Evolutionary conservation across 1,140 invertebrate genomes (phyloP).

Genomic region (Araneus ventricosus): DNA sequence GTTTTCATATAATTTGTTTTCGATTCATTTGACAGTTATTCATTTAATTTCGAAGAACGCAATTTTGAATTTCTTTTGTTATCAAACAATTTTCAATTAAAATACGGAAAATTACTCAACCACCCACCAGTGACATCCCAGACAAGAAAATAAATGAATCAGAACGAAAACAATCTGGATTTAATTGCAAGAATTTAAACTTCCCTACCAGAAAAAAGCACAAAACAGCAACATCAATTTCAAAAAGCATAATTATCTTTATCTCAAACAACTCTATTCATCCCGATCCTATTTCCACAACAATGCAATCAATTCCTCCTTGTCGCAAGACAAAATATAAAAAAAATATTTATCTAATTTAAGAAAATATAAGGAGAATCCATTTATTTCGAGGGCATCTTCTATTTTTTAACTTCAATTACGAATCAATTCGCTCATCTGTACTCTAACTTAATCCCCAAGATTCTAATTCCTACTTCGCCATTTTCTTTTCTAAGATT

Average conservation of each 20-base stretch:
- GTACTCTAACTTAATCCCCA: not conserved
- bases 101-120: not conserved
- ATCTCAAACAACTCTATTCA: not conserved
- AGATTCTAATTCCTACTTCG: not conserved
- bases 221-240: conserved; percentile 9
- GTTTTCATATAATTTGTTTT: too few relatives aligned
- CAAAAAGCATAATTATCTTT: conserved; percentile 15
- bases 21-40: too few relatives aligned
- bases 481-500: not conserved
- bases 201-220: too few relatives aligned
- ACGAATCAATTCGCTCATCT: not conserved
- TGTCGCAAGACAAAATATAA: not conserved
- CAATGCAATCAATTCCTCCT: not conserved
- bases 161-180: not conserved
- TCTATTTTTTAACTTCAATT: not conserved
- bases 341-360: conserved; percentile 30
- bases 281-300: not conserved
- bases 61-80: too few relatives aligned
- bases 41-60: too few relatives aligned
- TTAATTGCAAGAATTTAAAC: conserved; percentile 11
- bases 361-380: not conserved
- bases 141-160: conserved; percentile 9
- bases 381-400: not conserved
- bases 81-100: not conserved
- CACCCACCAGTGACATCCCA: not conserved